Conservation (phyloP, 2,888 invertebrate genomes). For the Deilephila elpenor region DNA sequence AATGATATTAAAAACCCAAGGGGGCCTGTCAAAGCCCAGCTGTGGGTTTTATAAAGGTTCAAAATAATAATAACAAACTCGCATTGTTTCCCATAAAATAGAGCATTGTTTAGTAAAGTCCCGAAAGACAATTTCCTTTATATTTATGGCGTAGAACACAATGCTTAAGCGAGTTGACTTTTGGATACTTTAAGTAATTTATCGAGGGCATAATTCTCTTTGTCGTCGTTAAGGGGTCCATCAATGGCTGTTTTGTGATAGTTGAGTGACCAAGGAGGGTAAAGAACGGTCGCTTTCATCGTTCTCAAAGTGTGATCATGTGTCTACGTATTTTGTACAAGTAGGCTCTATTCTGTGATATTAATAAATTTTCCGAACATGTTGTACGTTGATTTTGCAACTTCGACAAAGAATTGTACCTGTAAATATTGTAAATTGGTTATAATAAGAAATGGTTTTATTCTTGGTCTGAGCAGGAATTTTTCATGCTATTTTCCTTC, state of each 20-base stretch:
- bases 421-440: too few species aligned
- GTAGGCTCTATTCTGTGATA: neutral
- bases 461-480: too few species aligned
- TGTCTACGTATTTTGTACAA: neutral
- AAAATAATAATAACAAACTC: constrained; percentile 4
- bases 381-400: too few species aligned
- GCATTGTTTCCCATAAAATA: constrained; percentile 1
- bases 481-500: too few species aligned
- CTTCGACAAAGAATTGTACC: too few species aligned
- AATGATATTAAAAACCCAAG: too few species aligned
- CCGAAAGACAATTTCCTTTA: constrained; percentile 26
- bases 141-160: constrained; percentile 24
- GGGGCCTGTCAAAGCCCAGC: neutral
- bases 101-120: constrained; percentile 14
- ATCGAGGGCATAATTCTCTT: constrained; percentile 75
- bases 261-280: constrained; percentile 65
- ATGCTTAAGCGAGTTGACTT: constrained; percentile 27
- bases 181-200: constrained; percentile 66
- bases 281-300: constrained; percentile 43
- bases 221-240: constrained; percentile 71
- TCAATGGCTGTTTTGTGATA: constrained; percentile 70
- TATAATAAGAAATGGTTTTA: too few species aligned
- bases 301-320: constrained; percentile 4
- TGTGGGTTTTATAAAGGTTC: neutral
- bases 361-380: too few species aligned